Evolutionary conservation across 2,888 invertebrate genomes (phyloP).

Genomic region (Drosophila gaucha): DNA sequence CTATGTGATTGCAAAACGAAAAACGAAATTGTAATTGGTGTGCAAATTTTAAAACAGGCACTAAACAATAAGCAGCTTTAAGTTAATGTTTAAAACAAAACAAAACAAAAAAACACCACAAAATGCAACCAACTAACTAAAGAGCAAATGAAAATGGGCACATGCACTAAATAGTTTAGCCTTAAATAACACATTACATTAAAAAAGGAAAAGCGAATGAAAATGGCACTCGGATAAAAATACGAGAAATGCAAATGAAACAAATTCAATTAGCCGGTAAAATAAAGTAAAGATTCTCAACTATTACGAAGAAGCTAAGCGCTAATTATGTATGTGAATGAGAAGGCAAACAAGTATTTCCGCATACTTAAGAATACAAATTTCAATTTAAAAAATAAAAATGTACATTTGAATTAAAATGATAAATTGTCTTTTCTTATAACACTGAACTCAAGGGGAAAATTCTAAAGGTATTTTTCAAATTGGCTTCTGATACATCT

Average conservation of each 20-base stretch:
- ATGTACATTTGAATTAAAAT: conserved; percentile 42
- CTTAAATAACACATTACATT: conserved; percentile 54
- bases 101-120: conserved; percentile 5
- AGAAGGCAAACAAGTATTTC: conserved; percentile 53
- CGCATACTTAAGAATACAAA: conserved; percentile 49
- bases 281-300: conserved; percentile 61
- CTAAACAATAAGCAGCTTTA: conserved; percentile 67
- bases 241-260: conserved; percentile 42
- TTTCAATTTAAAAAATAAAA: conserved; percentile 51
- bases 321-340: conserved; percentile 22
- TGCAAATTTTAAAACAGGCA: conserved; percentile 29
- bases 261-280: conserved; percentile 65
- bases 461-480: no score
- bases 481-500: no score
- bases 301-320: conserved; percentile 27
- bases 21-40: conserved; percentile 42
- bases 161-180: conserved; percentile 72
- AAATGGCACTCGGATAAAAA: conserved; percentile 22
- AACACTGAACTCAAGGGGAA: no score
- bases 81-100: conserved; percentile 63
- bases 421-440: background rate
- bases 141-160: conserved; percentile 47
- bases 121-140: conserved; percentile 60
- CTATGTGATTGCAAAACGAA: conserved; percentile 65
- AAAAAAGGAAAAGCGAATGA: conserved; percentile 11